These are phyloP conservation scores for Drymodes brunneopygia DNA, from an alignment of 2,113 vertebrate species.

Conservation along the genomic window DNA sequence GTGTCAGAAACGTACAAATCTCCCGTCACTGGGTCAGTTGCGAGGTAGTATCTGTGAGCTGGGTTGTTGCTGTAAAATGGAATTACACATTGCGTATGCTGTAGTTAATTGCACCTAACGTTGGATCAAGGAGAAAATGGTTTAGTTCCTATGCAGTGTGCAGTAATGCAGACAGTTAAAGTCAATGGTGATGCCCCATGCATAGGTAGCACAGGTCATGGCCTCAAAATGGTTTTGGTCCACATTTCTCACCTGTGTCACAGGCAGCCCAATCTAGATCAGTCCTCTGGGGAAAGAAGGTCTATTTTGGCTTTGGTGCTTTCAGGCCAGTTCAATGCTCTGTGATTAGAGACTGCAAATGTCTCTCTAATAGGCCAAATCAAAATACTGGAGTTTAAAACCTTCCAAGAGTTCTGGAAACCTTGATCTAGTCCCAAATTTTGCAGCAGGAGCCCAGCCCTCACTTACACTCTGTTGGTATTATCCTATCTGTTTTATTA, in stretches of 20 bases:
- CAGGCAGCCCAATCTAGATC: not conserved
- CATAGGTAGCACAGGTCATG: not conserved
- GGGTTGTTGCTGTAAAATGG: constrained; percentile 88
- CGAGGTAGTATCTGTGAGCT: constrained; percentile 94
- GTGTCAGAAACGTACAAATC: constrained; percentile 96
- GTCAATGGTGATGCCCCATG: not conserved
- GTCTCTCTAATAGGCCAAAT: not conserved
- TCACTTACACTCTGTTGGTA: not conserved
- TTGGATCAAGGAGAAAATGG: not conserved
- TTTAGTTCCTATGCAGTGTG: not conserved
- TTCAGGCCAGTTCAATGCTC: not conserved
- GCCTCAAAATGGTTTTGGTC: not conserved
- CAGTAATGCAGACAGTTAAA: not conserved
- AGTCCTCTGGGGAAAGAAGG: not conserved
- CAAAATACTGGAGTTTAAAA: not conserved
- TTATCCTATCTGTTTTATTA: not conserved
- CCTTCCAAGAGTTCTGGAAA: not conserved
- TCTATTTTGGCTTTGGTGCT: not conserved
- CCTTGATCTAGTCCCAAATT: not conserved
- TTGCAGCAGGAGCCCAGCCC: not conserved
- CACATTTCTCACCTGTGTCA: not conserved
- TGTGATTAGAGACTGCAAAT: not conserved
- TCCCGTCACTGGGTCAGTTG: constrained; percentile 89
- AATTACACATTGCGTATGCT: not conserved
- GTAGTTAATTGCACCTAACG: not conserved